Evolutionary conservation across 2,797 vertebrate species (phyloP).

Genomic region (Phoxinus dragarum): DNA sequence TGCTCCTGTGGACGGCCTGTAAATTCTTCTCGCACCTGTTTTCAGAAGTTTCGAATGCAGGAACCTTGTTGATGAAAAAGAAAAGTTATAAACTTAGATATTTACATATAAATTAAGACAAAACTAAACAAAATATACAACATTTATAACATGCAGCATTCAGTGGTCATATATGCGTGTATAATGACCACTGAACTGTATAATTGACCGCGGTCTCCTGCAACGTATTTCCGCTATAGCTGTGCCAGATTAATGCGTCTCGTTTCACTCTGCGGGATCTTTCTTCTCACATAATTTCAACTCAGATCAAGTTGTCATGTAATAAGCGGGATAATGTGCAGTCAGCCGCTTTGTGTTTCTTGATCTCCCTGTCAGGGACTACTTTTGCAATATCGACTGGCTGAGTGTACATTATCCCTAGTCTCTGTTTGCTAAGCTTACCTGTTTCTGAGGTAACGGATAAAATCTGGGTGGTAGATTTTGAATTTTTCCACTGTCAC

Average conservation of each 20-base stretch:
- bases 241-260: neutral
- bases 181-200: neutral
- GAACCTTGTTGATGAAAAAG: conserved; percentile 72
- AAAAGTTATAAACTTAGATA: neutral
- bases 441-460: conserved; percentile 85
- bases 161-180: neutral
- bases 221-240: neutral
- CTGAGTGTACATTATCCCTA: neutral
- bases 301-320: neutral
- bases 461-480: conserved; percentile 84
- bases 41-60: conserved; percentile 69
- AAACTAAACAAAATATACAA: neutral
- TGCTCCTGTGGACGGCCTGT: conserved; percentile 81
- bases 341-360: neutral
- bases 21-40: conserved; percentile 67
- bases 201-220: neutral
- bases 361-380: neutral
- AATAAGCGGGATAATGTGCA: neutral
- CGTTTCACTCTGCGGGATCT: neutral
- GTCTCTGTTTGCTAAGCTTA: conserved; percentile 57
- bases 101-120: neutral
- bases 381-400: neutral
- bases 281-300: neutral
- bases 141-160: neutral
- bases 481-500: conserved; percentile 76